Evolutionary conservation across 1,140 invertebrate genomes (phyloP), one percentile per base, ranked within the genome.

Genomic region (Penaeus japonicus): DNA sequence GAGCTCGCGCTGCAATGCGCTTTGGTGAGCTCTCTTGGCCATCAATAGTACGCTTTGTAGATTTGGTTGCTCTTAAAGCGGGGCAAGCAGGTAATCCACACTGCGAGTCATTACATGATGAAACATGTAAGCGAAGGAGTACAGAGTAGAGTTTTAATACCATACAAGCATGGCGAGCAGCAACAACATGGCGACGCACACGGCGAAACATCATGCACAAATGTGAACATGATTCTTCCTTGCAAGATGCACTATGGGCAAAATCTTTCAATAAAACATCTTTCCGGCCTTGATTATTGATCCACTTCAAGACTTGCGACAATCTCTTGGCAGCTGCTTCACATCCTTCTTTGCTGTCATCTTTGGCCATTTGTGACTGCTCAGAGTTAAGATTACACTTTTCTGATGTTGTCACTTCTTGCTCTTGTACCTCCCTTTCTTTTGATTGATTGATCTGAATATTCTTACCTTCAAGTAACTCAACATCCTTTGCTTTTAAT

Each of bases 241-340:
- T 39, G 27, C 86, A 87, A 32, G 86, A 82, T 12, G 86, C 86
- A 73, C 86, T 87, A 65, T 87, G 86, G 4, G 86, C 86, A 82
- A 82, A 87, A 53, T 39, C 54, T 7, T 39, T 39, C 59, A 87
- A 32, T 22, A 87, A 54, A 22, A 73, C 4, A 62, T 81, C 57
- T 30, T n/a, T 30, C 32, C 65, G 32, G 5, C 86, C 86, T 55
- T 87, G 79, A 20, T 18, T 53, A 4, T 47, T 82, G 7, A 87
- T 75, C 35, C 39, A 82, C 20, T 83, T 55, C 18, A 87, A 20
- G 1, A 87, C 85, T 30, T 87, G 20, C 18, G 32, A 27, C 27
- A 87, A 24, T 18, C 39, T 65, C 35, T 54, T 15, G 18, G 78
- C 86, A 57, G 79, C 78, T 77, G 27, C 27, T 55, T 87, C 39